Evolutionary conservation across 2,888 invertebrate species (phyloP).

Genomic region (Heteromyza rotundicornis): DNA sequence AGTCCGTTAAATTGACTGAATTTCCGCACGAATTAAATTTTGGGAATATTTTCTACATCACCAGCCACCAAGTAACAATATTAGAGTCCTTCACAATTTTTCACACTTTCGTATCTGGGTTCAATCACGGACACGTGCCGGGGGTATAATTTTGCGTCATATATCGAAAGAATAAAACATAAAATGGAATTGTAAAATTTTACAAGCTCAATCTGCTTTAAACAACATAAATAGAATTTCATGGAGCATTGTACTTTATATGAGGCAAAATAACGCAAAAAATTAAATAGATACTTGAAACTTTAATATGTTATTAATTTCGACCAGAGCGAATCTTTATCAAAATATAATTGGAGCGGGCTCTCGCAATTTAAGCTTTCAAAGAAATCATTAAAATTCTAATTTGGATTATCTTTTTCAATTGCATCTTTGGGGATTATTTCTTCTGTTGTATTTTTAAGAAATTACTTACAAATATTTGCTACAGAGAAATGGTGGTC

Average conservation of each 20-base stretch:
- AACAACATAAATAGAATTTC: background rate
- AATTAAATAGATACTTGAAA: too few species aligned
- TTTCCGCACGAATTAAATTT: constrained; percentile 54
- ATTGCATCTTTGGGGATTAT: background rate
- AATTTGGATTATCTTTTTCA: constrained; percentile 3
- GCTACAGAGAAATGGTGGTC: too few species aligned
- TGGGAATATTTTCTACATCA: constrained; percentile 47
- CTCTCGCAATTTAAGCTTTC: too few species aligned
- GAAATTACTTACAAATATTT: background rate
- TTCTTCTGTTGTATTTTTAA: background rate
- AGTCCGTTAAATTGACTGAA: constrained; percentile 52
- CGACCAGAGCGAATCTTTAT: too few species aligned
- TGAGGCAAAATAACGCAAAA: background rate
- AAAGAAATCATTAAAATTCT: background rate
- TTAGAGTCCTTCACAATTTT: constrained; percentile 49
- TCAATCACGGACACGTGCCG: background rate
- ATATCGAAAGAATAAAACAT: background rate
- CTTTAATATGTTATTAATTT: too few species aligned
- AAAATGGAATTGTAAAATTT: constrained; percentile 25
- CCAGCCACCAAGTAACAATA: constrained; percentile 27
- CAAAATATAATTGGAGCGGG: too few species aligned
- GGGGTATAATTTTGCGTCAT: background rate
- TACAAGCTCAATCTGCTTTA: constrained; percentile 32
- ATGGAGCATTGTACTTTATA: too few species aligned
- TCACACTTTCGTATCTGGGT: constrained; percentile 39